Percentiles rank a stretch among this genome's conserved stretches.
phyloP scores from a whole-genome alignment of 2,797 vertebrate species.

The Myotis pilosus region DNA sequence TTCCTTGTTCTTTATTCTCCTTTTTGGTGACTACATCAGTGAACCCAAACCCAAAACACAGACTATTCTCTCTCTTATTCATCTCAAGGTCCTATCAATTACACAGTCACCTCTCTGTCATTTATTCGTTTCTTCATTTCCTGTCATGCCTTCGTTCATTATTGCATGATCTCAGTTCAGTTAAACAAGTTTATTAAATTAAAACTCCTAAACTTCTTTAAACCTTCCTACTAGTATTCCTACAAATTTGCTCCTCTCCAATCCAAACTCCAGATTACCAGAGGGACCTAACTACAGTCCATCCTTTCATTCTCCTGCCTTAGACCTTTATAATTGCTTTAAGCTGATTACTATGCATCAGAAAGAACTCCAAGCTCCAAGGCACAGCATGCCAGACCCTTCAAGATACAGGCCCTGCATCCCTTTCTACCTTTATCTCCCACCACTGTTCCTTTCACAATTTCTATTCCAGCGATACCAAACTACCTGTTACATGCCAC shows the following conservation, averaged over 20 bases:
- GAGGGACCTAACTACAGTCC: background rate
- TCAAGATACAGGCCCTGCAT: background rate
- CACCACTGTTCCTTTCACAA: background rate
- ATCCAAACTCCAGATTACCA: background rate
- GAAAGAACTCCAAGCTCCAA: background rate
- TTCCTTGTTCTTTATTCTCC: background rate
- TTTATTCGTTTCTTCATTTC: background rate
- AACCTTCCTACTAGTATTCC: background rate
- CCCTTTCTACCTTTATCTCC: background rate
- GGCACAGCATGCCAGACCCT: background rate
- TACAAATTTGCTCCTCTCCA: background rate
- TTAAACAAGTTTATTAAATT: background rate
- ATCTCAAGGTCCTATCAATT: background rate
- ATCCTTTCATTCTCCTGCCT: background rate
- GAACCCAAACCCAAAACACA: background rate
- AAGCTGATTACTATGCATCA: background rate
- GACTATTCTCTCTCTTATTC: background rate
- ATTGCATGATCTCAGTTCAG: background rate
- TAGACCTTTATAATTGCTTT: background rate
- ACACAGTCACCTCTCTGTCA: background rate
- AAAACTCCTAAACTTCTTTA: background rate
- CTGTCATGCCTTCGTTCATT: background rate
- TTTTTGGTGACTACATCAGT: background rate
- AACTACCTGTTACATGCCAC: background rate
- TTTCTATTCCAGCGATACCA: background rate